Evolutionary conservation across 2,113 vertebrate species (phyloP).

Genomic region (Callionymus lyra): DNA sequence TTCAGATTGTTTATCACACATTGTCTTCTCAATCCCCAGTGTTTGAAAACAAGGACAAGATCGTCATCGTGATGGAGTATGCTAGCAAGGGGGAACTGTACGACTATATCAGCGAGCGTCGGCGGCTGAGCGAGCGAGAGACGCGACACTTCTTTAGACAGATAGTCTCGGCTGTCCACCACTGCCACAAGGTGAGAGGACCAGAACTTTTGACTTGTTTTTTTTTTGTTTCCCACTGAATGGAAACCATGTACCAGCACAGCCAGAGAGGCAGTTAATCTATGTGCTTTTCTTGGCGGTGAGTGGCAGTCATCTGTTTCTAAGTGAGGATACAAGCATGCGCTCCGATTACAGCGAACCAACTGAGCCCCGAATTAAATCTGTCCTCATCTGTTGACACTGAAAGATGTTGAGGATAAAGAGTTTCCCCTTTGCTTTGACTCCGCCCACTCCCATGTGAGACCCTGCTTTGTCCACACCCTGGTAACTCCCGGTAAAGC

Average conservation of each 20-base stretch:
- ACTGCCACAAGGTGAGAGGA: constrained; percentile 88
- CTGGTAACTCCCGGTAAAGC: constrained; percentile 16
- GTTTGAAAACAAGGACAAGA: constrained; percentile 98
- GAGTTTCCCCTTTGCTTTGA: constrained; percentile 18
- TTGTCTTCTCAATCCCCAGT: constrained; percentile 63
- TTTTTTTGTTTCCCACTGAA: background rate
- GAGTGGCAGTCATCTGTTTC: constrained; percentile 47
- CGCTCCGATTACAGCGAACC: constrained; percentile 15
- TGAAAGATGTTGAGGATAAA: constrained; percentile 23
- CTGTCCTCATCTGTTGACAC: constrained; percentile 29
- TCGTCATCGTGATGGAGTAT: constrained; percentile 92
- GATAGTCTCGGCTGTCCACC: constrained; percentile 93
- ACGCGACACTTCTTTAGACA: constrained; percentile 95
- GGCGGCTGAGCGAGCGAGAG: constrained; percentile 83
- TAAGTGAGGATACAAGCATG: constrained; percentile 33
- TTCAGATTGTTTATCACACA: background rate
- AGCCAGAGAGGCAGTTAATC: constrained; percentile 29
- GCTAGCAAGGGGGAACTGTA: constrained; percentile 96
- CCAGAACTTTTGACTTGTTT: background rate
- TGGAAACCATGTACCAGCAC: constrained; percentile 23
- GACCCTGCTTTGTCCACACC: constrained; percentile 13
- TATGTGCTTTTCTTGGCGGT: constrained; percentile 50
- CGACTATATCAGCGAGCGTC: constrained; percentile 92
- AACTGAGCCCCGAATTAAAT: constrained; percentile 28
- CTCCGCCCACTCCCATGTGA: constrained; percentile 25